These are phyloP conservation scores for Cheilosia vulpina DNA, from an alignment of 2,888 invertebrate genomes.

Conservation along the genomic window DNA sequence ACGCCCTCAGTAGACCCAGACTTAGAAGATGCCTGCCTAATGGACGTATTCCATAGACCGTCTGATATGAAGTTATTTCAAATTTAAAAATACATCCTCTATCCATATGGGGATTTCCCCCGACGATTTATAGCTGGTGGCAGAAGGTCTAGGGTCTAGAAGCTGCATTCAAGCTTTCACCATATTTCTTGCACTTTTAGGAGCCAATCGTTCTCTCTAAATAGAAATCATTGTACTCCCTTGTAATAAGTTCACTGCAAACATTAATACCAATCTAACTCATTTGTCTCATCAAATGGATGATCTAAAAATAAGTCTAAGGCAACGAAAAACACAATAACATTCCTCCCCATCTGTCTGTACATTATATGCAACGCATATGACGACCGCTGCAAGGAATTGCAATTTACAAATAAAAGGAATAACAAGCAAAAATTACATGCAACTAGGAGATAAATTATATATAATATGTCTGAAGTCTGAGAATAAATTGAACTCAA, in stretches of 20 bases:
- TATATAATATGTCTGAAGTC: conserved; percentile 31
- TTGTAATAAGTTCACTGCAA: conserved; percentile 8
- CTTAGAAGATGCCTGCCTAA: too few species aligned
- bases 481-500: conserved; percentile 49
- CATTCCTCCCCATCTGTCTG: background rate
- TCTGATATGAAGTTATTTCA: too few species aligned
- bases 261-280: conserved; percentile 26
- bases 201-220: too few species aligned
- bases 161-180: too few species aligned
- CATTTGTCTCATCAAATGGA: conserved; percentile 37
- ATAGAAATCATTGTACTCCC: too few species aligned
- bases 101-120: too few species aligned
- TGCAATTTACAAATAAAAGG: conserved; percentile 23
- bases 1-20: too few species aligned
- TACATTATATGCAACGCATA: background rate
- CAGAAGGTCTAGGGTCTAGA: too few species aligned
- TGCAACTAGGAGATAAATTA: conserved; percentile 47
- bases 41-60: too few species aligned
- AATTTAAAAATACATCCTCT: too few species aligned
- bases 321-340: background rate
- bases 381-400: conserved; percentile 7
- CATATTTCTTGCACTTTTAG: too few species aligned
- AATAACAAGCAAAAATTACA: conserved; percentile 4
- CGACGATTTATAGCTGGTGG: too few species aligned
- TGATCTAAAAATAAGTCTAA: background rate